Evolutionary conservation across 1,140 invertebrate genomes (phyloP).

Genomic region (Microplitis demolitor): DNA sequence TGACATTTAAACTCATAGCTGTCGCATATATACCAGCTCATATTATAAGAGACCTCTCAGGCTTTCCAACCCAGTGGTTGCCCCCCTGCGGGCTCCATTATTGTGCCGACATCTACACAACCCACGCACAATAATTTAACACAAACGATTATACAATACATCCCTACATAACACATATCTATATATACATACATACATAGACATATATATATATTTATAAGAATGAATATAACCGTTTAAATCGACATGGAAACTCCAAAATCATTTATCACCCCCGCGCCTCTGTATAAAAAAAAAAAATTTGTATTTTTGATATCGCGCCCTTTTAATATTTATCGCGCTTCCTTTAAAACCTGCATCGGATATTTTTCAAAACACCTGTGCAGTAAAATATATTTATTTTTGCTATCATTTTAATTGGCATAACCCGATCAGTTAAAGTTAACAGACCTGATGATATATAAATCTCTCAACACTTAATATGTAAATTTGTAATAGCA

Average conservation of each 20-base stretch:
- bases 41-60: background rate
- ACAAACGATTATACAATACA: slow-evolving; percentile 27
- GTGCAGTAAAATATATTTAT: background rate
- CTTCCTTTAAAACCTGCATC: too few species aligned
- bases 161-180: background rate
- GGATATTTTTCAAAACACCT: background rate
- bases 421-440: too few species aligned
- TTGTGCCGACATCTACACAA: slow-evolving; percentile 35
- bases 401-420: background rate
- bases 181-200: background rate
- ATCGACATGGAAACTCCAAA: slow-evolving; percentile 21
- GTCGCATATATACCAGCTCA: background rate
- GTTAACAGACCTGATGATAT: slow-evolving; percentile 18
- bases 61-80: slow-evolving; percentile 14
- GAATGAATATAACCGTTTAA: background rate
- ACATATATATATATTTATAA: background rate
- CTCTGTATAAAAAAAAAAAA: background rate
- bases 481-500: slow-evolving; percentile 54
- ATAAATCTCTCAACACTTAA: slow-evolving; percentile 62
- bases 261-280: slow-evolving; percentile 45
- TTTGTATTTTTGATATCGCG: background rate
- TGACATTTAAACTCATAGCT: slow-evolving; percentile 1
- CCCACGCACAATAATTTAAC: slow-evolving; percentile 48
- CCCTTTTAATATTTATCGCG: too few species aligned
- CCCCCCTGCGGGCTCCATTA: slow-evolving; percentile 40